Evolutionary conservation across 2,797 vertebrate species (phyloP).

Genomic region (Diplodus puntazzo): DNA sequence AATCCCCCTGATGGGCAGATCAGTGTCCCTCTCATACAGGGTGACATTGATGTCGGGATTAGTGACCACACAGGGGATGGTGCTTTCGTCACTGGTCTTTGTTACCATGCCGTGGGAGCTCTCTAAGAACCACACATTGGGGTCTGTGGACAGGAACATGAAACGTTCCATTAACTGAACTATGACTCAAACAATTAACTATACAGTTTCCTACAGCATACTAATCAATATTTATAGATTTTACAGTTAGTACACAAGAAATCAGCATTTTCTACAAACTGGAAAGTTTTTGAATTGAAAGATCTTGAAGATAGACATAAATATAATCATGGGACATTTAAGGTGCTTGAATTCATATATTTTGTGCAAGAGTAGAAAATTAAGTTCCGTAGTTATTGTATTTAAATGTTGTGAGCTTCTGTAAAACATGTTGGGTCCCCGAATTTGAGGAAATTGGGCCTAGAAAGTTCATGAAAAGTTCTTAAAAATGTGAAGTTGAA

Average conservation of each 20-base stretch:
- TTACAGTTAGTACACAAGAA: neutral
- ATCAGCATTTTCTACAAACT: neutral
- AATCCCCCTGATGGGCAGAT: constrained; percentile 77
- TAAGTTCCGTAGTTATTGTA: too few relatives aligned
- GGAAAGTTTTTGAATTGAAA: too few relatives aligned
- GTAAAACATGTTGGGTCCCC: too few relatives aligned
- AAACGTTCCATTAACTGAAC: neutral
- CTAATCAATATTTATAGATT: neutral
- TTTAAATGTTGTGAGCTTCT: too few relatives aligned
- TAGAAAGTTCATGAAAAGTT: too few relatives aligned
- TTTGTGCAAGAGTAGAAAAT: too few relatives aligned
- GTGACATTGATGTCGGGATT: constrained; percentile 90
- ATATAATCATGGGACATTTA: too few relatives aligned
- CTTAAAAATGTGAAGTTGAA: too few relatives aligned
- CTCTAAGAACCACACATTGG: constrained; percentile 89
- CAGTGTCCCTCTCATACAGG: constrained; percentile 87
- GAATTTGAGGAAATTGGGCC: too few relatives aligned
- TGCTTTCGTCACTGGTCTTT: constrained; percentile 85
- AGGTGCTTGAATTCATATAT: too few relatives aligned
- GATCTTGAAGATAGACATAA: too few relatives aligned
- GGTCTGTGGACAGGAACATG: constrained; percentile 80
- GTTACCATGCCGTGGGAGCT: constrained; percentile 87
- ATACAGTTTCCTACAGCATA: neutral
- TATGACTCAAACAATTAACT: neutral
- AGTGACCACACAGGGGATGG: constrained; percentile 93